A percentile compares a stretch with the other conserved stretches of the same genome.
phyloP scores from a whole-genome alignment of 2,113 vertebrate genomes.

The Melanotaenia duboulayi region DNA sequence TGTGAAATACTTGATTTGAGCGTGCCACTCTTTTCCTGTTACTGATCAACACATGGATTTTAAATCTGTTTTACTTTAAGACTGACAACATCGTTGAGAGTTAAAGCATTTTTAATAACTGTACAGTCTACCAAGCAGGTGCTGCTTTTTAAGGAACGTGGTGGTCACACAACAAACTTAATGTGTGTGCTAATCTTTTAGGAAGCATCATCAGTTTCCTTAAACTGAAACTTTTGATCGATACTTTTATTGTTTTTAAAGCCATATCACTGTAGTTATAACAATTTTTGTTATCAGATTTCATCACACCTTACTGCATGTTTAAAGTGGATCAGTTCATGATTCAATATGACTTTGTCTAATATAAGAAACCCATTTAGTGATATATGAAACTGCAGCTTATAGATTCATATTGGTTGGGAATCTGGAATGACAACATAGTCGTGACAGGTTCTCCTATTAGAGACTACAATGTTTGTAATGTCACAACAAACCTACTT shows the following conservation, averaged over 20 bases:
- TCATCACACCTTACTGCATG: background rate
- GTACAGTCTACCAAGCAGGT: too few species aligned
- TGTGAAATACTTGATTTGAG: too few species aligned
- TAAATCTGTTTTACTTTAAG: too few species aligned
- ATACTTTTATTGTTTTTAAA: background rate
- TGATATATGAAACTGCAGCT: constrained; percentile 27
- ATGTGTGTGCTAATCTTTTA: too few species aligned
- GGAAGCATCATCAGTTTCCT: background rate
- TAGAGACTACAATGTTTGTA: constrained; percentile 12
- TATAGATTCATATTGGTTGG: background rate
- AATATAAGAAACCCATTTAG: constrained; percentile 37
- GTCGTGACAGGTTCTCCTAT: constrained; percentile 25
- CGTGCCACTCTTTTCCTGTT: too few species aligned
- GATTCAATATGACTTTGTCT: constrained; percentile 1
- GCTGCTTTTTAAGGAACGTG: too few species aligned
- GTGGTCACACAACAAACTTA: too few species aligned
- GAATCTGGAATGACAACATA: constrained; percentile 25
- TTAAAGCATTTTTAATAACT: too few species aligned
- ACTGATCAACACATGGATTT: too few species aligned
- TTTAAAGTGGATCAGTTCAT: constrained; percentile 1
- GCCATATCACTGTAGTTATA: background rate
- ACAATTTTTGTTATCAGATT: background rate
- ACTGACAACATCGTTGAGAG: too few species aligned
- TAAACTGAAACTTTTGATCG: background rate
- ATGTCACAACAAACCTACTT: constrained; percentile 17